Percentiles rank a stretch among this genome's conserved stretches.
These are phyloP conservation scores for Charaxes varanes DNA, from an alignment of 1,140 invertebrate species.

Conservation along the genomic window DNA sequence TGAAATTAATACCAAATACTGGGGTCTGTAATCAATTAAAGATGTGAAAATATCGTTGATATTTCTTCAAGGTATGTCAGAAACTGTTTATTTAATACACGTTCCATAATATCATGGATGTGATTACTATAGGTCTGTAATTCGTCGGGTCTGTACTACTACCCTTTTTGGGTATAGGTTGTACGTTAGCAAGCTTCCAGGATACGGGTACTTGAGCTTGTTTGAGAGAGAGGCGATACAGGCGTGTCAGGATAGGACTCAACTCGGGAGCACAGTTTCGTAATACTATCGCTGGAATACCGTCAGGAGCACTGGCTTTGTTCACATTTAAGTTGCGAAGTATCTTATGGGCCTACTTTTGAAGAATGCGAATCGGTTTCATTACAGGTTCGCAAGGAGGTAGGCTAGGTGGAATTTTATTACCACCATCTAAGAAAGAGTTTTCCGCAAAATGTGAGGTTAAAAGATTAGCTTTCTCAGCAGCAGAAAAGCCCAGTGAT, in stretches of 20 bases:
- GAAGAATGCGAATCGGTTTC: too few relatives aligned
- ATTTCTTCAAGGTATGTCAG: slow-evolving; percentile 16
- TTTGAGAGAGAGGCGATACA: slow-evolving; percentile 1
- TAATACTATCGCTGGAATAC: slow-evolving; percentile 6
- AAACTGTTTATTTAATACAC: slow-evolving; percentile 16
- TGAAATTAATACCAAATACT: too few relatives aligned
- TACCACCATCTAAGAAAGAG: not conserved
- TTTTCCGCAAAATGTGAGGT: not conserved
- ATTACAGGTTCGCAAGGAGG: too few relatives aligned
- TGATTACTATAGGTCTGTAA: slow-evolving; percentile 21
- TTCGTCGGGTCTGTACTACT: slow-evolving; percentile 9
- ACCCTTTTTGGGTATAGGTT: slow-evolving; percentile 8
- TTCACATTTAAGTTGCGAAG: slow-evolving; percentile 2
- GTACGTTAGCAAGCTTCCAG: slow-evolving; percentile 8
- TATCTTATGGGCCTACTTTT: not conserved
- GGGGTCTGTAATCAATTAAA: too few relatives aligned
- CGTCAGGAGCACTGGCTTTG: slow-evolving; percentile 5
- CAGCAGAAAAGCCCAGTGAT: too few relatives aligned
- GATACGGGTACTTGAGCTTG: not conserved
- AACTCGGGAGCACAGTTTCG: slow-evolving; percentile 9
- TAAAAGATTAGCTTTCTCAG: too few relatives aligned
- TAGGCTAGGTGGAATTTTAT: too few relatives aligned
- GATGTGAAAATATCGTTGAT: too few relatives aligned
- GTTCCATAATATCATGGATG: slow-evolving; percentile 19
- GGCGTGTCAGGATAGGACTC: slow-evolving; percentile 5